A percentile compares a stretch with the other conserved stretches of the same genome.
Conservation (phyloP, 2,113 vertebrate genomes). For the Nannobrachium achirus region DNA sequence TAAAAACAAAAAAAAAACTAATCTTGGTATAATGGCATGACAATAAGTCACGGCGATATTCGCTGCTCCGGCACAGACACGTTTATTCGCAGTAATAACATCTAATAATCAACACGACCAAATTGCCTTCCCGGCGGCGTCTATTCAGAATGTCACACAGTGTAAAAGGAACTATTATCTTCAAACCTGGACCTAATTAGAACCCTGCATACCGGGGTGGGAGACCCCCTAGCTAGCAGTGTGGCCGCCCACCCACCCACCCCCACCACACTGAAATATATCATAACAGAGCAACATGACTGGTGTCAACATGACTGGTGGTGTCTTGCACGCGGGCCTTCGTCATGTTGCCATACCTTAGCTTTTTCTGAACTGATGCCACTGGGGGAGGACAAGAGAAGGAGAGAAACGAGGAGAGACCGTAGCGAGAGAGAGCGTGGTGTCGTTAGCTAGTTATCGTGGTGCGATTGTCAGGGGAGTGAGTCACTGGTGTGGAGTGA, state of each 20-base stretch:
- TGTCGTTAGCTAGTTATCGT: background rate
- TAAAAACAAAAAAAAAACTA: no score
- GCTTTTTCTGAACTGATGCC: constrained; percentile 58
- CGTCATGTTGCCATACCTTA: no score
- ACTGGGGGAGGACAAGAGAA: constrained; percentile 46
- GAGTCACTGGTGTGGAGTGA: constrained; percentile 27
- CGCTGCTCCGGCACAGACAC: background rate
- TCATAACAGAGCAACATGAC: no score
- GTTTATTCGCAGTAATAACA: background rate
- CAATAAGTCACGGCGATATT: background rate
- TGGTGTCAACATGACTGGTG: no score
- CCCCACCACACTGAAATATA: constrained; percentile 54
- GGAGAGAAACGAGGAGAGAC: constrained; percentile 3
- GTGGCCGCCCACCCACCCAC: no score
- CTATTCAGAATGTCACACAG: constrained; percentile 22
- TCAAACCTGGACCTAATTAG: constrained; percentile 56
- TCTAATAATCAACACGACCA: background rate
- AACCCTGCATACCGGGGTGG: constrained; percentile 49
- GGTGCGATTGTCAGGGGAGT: constrained; percentile 47
- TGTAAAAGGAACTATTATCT: constrained; percentile 43
- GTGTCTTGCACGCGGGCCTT: no score
- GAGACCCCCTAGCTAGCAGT: constrained; percentile 36
- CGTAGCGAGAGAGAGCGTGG: constrained; percentile 1
- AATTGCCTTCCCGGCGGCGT: constrained; percentile 6
- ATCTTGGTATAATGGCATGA: no score